Percentiles rank a stretch among this genome's conserved stretches.
phyloP scores from a whole-genome alignment of 2,113 vertebrate genomes.

The Percina caprodes region DNA sequence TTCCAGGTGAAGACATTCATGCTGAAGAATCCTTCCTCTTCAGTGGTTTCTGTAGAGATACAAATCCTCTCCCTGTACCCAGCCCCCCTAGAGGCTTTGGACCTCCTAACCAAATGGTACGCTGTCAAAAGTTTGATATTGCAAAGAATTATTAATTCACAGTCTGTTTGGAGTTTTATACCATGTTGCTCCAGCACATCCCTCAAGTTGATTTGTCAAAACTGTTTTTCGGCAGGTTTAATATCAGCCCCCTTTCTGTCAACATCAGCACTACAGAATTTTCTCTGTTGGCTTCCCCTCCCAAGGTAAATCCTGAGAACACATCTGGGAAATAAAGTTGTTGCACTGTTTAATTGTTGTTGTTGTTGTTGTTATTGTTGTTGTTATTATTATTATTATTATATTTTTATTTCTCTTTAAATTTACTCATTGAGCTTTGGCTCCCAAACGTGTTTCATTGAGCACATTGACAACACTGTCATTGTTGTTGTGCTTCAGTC shows the following conservation, averaged over 20 bases:
- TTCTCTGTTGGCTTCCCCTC: conserved; percentile 81
- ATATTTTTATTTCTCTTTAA: no score
- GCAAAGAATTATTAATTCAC: background rate
- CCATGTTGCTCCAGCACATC: background rate
- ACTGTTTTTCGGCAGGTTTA: conserved; percentile 86
- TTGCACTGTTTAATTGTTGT: background rate
- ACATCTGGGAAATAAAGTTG: background rate
- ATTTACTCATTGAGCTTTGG: background rate
- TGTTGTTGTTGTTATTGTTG: no score
- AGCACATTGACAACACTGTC: background rate
- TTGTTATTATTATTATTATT: no score
- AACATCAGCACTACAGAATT: conserved; percentile 94
- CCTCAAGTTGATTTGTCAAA: background rate
- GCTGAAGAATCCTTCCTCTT: conserved; percentile 92
- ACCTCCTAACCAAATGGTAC: conserved; percentile 93
- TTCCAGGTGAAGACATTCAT: conserved; percentile 90
- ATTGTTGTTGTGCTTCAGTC: background rate
- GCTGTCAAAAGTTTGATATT: background rate
- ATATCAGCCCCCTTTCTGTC: conserved; percentile 86
- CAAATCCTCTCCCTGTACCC: conserved; percentile 91
- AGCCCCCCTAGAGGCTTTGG: conserved; percentile 88
- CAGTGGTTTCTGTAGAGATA: conserved; percentile 92
- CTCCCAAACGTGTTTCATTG: background rate
- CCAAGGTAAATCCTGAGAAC: conserved; percentile 67
- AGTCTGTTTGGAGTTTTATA: background rate